Evolutionary conservation across 2,888 invertebrate species (phyloP).

Genomic region (Marasmarcha lunaedactyla): DNA sequence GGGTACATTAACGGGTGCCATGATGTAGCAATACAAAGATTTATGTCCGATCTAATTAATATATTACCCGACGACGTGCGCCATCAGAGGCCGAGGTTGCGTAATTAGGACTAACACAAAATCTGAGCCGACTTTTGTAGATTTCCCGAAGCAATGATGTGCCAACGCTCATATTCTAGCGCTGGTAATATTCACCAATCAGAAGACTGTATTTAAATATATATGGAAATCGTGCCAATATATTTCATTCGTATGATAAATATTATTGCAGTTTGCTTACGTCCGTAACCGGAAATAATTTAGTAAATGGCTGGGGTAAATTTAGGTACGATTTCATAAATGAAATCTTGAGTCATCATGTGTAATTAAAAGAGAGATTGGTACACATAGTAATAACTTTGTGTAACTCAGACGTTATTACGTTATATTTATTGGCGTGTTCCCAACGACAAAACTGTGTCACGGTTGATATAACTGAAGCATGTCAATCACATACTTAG

Average conservation of each 20-base stretch:
- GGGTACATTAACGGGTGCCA: conserved; percentile 57
- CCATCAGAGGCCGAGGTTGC: conserved; percentile 37
- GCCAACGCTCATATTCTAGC: conserved; percentile 44
- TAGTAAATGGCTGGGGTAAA: neutral
- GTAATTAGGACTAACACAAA: conserved; percentile 36
- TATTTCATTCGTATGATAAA: conserved; percentile 22
- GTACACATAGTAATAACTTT: too few species aligned
- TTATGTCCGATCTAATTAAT: conserved; percentile 21
- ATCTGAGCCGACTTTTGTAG: conserved; percentile 46
- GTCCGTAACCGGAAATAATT: conserved; percentile 15
- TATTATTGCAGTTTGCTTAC: conserved; percentile 17
- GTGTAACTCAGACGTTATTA: neutral
- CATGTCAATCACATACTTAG: conserved; percentile 30
- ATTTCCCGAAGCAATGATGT: conserved; percentile 39
- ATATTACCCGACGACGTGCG: conserved; percentile 27
- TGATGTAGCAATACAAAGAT: conserved; percentile 32
- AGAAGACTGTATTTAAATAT: conserved; percentile 40
- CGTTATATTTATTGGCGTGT: conserved; percentile 26
- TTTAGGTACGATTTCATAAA: too few species aligned
- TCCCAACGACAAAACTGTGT: conserved; percentile 38
- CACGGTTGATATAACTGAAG: conserved; percentile 34
- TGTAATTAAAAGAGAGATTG: too few species aligned
- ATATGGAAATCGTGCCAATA: conserved; percentile 54
- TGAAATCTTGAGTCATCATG: too few species aligned
- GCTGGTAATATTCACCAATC: conserved; percentile 49